Conservation (phyloP, 1,140 invertebrate species). For the Aricia agestis region DNA sequence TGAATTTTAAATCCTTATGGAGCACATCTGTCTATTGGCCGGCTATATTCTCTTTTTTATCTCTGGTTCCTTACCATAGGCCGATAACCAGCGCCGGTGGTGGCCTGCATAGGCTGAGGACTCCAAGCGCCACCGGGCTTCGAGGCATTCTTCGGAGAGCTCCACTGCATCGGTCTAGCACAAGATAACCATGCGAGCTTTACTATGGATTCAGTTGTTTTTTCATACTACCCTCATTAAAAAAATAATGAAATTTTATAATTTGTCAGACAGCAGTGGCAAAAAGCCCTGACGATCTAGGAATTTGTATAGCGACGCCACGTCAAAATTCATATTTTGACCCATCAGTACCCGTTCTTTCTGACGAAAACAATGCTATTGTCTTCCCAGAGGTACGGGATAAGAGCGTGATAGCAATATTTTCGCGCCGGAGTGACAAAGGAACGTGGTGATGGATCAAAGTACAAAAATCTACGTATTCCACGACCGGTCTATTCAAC, state of each 20-base stretch:
- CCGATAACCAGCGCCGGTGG: conserved; percentile 88
- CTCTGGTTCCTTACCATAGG: conserved; percentile 82
- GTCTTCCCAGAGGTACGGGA: too few species aligned
- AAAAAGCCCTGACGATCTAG: background rate
- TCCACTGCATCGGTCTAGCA: conserved; percentile 88
- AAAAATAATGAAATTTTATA: background rate
- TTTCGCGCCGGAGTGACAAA: too few species aligned
- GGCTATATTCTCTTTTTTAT: too few species aligned
- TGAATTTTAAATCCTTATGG: too few species aligned
- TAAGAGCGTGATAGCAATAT: too few species aligned
- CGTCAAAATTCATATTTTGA: too few species aligned
- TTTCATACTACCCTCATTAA: background rate
- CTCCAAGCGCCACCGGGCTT: conserved; percentile 87
- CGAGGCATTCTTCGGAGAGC: conserved; percentile 88
- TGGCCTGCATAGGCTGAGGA: conserved; percentile 90
- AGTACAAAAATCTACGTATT: too few species aligned
- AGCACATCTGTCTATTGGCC: too few species aligned
- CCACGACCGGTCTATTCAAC: background rate
- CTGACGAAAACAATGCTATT: too few species aligned
- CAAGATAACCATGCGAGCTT: conserved; percentile 33
- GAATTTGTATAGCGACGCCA: background rate
- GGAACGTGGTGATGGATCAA: too few species aligned
- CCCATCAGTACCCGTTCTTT: too few species aligned
- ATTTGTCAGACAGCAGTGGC: background rate
- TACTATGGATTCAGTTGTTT: conserved; percentile 20